These are phyloP conservation scores for Ceratitis capitata DNA, from an alignment of 1,140 invertebrate species.

Conservation along the genomic window DNA sequence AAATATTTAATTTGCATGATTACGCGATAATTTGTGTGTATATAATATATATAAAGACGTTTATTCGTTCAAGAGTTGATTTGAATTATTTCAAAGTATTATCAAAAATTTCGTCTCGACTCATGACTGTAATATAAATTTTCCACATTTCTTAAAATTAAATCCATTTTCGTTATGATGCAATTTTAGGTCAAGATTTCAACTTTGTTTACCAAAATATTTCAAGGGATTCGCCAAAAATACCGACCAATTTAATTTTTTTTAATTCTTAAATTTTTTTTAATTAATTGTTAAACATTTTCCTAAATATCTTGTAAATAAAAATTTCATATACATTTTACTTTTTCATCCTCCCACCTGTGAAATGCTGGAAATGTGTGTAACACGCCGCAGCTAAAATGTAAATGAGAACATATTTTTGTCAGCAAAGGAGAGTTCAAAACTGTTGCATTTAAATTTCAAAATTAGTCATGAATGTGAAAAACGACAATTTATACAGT, in stretches of 20 bases:
- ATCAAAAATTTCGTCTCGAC: not conserved
- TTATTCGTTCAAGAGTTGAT: no score
- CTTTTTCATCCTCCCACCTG: not conserved
- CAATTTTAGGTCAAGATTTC: not conserved
- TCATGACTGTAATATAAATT: not conserved
- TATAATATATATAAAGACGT: not conserved
- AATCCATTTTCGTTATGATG: not conserved
- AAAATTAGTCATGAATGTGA: not conserved
- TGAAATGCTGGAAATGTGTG: not conserved
- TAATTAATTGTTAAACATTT: no score
- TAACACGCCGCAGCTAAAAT: not conserved
- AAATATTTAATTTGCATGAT: not conserved
- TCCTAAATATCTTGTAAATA: not conserved
- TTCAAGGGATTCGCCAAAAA: not conserved
- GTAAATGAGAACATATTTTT: not conserved
- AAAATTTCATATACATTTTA: not conserved
- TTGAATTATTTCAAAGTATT: no score
- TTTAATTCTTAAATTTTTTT: not conserved
- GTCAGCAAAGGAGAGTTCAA: not conserved
- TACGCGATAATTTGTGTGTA: no score
- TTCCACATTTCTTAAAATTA: not conserved
- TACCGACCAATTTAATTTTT: not conserved
- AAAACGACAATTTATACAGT: no score
- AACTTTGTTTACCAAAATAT: not conserved
- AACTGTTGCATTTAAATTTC: not conserved